Conservation (phyloP, 2,113 vertebrate genomes). For the Ellobius talpinus region DNA sequence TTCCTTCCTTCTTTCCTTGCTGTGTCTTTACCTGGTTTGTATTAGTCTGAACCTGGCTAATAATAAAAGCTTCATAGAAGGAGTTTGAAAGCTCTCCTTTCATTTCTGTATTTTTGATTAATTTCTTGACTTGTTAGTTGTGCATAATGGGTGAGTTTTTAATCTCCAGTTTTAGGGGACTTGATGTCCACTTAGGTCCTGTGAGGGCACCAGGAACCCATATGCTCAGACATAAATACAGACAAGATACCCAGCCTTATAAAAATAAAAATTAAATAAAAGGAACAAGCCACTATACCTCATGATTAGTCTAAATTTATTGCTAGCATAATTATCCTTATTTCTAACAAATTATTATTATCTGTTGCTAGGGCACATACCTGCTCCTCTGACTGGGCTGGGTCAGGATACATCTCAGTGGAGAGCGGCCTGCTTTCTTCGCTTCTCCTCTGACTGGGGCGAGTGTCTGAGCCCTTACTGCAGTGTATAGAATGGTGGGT, state of each 20-base stretch:
- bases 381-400: not conserved
- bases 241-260: not conserved
- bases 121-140: not conserved
- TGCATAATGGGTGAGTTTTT: not conserved
- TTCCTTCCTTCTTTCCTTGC: not conserved
- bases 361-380: not conserved
- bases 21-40: not conserved
- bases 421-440: not conserved
- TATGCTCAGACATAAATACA: not conserved
- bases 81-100: not conserved
- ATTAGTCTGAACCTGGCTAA: not conserved
- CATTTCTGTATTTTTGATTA: not conserved
- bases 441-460: not conserved
- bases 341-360: not conserved
- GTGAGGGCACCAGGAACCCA: not conserved
- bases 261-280: not conserved
- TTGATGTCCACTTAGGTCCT: not conserved
- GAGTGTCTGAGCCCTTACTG: not conserved
- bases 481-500: fast-evolving
- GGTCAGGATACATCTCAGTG: not conserved
- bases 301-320: not conserved
- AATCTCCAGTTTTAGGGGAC: not conserved
- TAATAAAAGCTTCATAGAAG: not conserved
- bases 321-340: not conserved
- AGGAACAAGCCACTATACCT: not conserved